A percentile compares a stretch with the other conserved stretches of the same genome.
These are phyloP conservation scores for Parelbella ahira DNA, from an alignment of 2,888 invertebrate genomes.

Conservation along the genomic window DNA sequence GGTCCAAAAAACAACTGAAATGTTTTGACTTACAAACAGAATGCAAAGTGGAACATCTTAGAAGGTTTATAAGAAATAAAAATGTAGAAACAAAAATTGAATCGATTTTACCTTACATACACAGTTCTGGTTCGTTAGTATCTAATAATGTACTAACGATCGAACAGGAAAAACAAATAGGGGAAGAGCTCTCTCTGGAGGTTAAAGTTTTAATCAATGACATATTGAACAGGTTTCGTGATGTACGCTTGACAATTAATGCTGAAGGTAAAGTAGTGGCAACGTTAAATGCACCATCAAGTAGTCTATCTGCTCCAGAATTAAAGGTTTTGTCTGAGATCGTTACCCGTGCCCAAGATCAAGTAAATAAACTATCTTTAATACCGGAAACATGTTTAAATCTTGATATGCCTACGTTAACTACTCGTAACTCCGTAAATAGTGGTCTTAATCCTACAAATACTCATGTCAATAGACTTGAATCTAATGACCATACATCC, in stretches of 20 bases:
- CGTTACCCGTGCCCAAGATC: constrained; percentile 32
- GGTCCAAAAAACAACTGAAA: too few species aligned
- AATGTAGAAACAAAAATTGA: too few species aligned
- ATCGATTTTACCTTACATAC: too few species aligned
- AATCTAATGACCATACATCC: too few species aligned
- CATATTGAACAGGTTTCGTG: constrained; percentile 30
- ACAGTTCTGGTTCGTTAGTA: too few species aligned
- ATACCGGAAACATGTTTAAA: constrained; percentile 2
- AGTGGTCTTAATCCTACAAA: background rate
- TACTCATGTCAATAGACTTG: too few species aligned
- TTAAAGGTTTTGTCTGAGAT: constrained; percentile 37
- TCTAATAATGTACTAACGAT: too few species aligned
- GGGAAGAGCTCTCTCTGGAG: background rate
- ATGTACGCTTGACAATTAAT: constrained; percentile 33
- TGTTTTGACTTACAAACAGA: too few species aligned
- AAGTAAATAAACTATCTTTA: constrained; percentile 27
- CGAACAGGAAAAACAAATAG: background rate
- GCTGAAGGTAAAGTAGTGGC: constrained; percentile 30
- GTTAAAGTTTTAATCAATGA: background rate
- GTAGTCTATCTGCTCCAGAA: constrained; percentile 32
- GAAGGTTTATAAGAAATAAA: too few species aligned
- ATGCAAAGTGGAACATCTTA: too few species aligned
- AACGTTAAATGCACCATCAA: constrained; percentile 30
- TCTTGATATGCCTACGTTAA: background rate
- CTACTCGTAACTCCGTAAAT: background rate